These are phyloP conservation scores for Caenorhabditis doughertyi DNA, from an alignment of 2,888 invertebrate genomes.

Conservation along the genomic window DNA sequence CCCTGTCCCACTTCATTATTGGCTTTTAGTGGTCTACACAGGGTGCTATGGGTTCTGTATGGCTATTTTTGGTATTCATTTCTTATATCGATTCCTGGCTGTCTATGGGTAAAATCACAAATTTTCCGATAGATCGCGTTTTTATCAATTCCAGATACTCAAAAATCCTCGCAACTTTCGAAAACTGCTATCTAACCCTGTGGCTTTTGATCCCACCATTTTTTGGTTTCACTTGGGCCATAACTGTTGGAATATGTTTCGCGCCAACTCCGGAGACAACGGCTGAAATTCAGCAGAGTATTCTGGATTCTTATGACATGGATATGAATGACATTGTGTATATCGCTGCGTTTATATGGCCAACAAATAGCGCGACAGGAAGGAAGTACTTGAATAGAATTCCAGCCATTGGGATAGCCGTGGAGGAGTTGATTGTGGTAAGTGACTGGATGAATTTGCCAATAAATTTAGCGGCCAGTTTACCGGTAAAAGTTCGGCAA, in stretches of 20 bases:
- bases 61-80: constrained; percentile 56
- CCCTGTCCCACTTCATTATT: background rate
- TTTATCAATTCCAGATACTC: constrained; percentile 1
- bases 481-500: too few species aligned
- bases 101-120: constrained; percentile 28
- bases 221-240: constrained; percentile 29
- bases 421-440: constrained; percentile 39
- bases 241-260: constrained; percentile 30
- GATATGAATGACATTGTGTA: constrained; percentile 35
- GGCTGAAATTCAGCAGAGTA: constrained; percentile 21
- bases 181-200: background rate
- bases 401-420: constrained; percentile 24
- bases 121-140: background rate
- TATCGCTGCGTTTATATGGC: constrained; percentile 51
- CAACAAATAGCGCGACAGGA: background rate
- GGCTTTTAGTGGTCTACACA: constrained; percentile 32
- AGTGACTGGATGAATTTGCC: too few species aligned
- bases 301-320: constrained; percentile 42
- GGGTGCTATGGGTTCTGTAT: constrained; percentile 54
- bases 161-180: background rate
- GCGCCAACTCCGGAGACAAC: constrained; percentile 20
- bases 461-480: too few species aligned
- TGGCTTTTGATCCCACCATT: constrained; percentile 34
- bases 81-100: constrained; percentile 45
- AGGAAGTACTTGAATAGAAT: background rate